Conservation (phyloP, 2,113 vertebrate genomes). For the Tachuris rubrigastra region DNA sequence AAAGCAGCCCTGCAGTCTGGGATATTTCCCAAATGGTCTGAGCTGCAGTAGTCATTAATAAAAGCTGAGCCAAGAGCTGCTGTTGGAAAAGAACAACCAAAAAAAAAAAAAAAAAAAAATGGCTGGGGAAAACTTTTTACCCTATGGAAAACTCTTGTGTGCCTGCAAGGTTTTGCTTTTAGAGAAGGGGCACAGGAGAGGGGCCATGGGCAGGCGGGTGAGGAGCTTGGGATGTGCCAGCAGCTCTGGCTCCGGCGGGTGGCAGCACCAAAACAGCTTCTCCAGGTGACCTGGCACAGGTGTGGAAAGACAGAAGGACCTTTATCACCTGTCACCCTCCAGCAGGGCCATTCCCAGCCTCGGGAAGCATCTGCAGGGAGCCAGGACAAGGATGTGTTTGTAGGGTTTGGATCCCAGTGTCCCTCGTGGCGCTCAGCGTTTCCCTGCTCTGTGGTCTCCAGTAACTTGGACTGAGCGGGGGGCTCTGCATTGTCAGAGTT, state of each 20-base stretch:
- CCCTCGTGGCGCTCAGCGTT: fast-evolving
- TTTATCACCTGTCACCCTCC: neutral
- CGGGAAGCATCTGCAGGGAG: neutral
- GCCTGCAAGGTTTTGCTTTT: neutral
- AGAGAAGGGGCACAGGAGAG: neutral
- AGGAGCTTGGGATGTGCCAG: neutral
- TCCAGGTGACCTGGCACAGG: neutral
- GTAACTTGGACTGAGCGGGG: fast-evolving
- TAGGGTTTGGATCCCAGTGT: fast-evolving
- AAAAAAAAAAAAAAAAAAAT: neutral
- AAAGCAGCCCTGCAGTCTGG: neutral
- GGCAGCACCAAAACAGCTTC: neutral
- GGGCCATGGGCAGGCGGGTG: neutral
- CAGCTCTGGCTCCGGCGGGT: neutral
- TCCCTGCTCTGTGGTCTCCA: fast-evolving
- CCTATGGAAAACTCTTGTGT: fast-evolving
- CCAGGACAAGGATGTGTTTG: neutral
- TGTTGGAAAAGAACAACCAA: neutral
- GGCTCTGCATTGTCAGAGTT: fast-evolving
- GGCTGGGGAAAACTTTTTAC: neutral
- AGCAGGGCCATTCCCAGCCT: neutral
- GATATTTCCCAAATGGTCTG: neutral
- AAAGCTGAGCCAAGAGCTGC: neutral
- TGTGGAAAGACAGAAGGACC: neutral
- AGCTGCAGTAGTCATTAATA: neutral